Conservation (phyloP, 2,888 invertebrate species). For the Panopea generosa region DNA sequence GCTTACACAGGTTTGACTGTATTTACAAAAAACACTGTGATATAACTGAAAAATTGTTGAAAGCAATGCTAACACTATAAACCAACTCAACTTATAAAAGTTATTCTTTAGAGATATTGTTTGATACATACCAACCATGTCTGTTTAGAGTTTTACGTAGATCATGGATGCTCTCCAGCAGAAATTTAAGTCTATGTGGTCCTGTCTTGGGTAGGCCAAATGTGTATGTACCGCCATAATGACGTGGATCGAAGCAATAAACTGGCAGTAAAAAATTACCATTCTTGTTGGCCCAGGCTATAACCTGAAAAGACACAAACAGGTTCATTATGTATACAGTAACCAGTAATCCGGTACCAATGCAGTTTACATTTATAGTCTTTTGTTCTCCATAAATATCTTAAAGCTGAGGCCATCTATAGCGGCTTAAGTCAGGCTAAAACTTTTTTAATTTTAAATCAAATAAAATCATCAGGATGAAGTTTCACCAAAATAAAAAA, state of each 20-base stretch:
- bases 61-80: too few species aligned
- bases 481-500: too few species aligned
- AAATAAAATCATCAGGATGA: too few species aligned
- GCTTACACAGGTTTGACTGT: too few species aligned
- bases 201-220: slow-evolving; percentile 78
- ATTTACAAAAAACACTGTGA: too few species aligned
- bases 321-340: background rate
- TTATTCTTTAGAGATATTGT: too few species aligned
- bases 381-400: background rate
- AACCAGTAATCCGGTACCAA: background rate
- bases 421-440: too few species aligned
- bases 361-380: background rate
- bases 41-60: too few species aligned
- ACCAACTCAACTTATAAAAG: too few species aligned
- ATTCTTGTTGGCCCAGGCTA: slow-evolving; percentile 75
- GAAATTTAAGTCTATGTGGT: slow-evolving; percentile 73
- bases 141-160: slow-evolving; percentile 68
- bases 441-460: too few species aligned
- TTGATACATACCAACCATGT: slow-evolving; percentile 69
- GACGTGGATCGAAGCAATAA: slow-evolving; percentile 80
- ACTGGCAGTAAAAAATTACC: slow-evolving; percentile 74
- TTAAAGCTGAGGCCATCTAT: background rate
- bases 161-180: slow-evolving; percentile 75
- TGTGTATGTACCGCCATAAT: slow-evolving; percentile 75
- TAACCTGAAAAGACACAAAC: slow-evolving; percentile 56